Evolutionary conservation across 2,797 vertebrate genomes (phyloP).

Genomic region (Eospalax fontanierii): DNA sequence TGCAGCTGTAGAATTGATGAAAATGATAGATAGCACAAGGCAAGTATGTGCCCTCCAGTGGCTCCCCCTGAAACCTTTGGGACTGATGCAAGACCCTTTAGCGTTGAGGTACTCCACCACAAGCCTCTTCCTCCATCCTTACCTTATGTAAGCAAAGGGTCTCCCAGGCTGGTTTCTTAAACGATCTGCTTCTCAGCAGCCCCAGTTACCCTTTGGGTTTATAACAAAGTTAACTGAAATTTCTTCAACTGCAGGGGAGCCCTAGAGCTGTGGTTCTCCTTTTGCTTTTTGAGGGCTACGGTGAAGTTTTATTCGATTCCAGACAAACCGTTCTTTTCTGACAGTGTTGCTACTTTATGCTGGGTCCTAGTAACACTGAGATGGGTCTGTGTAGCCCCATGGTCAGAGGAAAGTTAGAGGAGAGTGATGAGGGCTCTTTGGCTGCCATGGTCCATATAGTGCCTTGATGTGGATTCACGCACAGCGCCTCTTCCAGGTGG

Average conservation of each 20-base stretch:
- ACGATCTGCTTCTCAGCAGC: not conserved
- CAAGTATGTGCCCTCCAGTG: not conserved
- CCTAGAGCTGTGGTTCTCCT: not conserved
- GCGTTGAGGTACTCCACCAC: not conserved
- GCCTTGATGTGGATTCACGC: constrained; percentile 60
- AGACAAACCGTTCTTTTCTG: not conserved
- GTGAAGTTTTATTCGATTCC: not conserved
- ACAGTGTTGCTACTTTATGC: not conserved
- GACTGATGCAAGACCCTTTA: not conserved
- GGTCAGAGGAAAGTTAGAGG: not conserved
- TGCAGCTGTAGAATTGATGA: not conserved
- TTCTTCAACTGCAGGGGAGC: constrained; percentile 4
- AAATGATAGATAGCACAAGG: not conserved
- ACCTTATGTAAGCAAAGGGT: not conserved
- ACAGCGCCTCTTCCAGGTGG: not conserved
- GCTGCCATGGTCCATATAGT: not conserved
- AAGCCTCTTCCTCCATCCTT: not conserved
- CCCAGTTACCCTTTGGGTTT: not conserved
- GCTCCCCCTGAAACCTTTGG: constrained; percentile 17
- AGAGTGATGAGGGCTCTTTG: not conserved
- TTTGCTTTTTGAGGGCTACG: constrained; percentile 20
- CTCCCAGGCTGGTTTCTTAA: not conserved
- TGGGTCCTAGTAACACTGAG: not conserved
- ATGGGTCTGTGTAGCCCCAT: not conserved
- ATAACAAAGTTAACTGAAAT: not conserved